Conservation (phyloP, 2,113 vertebrate species). For the Cynopterus brachyotis region DNA sequence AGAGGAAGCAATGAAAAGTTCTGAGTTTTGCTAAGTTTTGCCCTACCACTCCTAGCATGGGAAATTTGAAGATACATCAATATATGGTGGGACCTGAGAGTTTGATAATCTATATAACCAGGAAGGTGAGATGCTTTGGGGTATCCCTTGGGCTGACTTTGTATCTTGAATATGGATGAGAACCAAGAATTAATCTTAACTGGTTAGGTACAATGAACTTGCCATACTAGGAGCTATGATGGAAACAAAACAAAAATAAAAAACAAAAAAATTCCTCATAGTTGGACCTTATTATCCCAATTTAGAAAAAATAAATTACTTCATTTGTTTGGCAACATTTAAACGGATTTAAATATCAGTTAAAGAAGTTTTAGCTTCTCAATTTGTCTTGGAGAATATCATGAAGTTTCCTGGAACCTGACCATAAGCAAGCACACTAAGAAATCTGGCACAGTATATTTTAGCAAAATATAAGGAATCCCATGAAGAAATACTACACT, state of each 20-base stretch:
- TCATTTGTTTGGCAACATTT: background rate
- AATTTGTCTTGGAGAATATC: conserved; percentile 57
- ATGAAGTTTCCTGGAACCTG: conserved; percentile 61
- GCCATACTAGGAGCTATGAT: background rate
- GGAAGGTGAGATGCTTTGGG: background rate
- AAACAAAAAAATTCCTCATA: background rate
- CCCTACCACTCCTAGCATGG: background rate
- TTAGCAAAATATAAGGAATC: conserved; percentile 60
- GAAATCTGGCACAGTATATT: conserved; percentile 49
- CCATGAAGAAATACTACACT: conserved; percentile 61
- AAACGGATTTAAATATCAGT: conserved; percentile 28
- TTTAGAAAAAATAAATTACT: background rate
- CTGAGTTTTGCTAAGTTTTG: background rate
- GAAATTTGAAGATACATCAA: background rate
- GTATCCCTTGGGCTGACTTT: background rate
- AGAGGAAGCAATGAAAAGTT: background rate
- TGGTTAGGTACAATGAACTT: background rate
- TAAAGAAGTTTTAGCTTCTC: conserved; percentile 49
- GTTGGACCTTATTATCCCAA: background rate
- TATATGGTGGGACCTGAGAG: background rate
- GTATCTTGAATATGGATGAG: background rate
- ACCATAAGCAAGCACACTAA: conserved; percentile 41
- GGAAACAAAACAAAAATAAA: background rate
- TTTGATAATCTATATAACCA: background rate
- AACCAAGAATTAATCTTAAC: conserved; percentile 37